Conservation (phyloP, 2,113 vertebrate species). For the Notothenia coriiceps region DNA sequence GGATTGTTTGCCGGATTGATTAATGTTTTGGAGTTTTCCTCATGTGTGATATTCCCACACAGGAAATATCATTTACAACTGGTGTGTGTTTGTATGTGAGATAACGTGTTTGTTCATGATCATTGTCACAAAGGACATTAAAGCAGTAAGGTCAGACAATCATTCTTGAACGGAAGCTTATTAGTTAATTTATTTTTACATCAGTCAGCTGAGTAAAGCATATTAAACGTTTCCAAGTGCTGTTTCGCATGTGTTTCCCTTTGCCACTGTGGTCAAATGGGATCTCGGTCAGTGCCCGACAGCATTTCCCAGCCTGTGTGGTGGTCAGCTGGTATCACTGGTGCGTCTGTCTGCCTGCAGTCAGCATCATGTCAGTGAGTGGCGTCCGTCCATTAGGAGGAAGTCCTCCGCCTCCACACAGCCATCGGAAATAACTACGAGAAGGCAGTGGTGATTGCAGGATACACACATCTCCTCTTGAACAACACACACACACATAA, state of each 20-base stretch:
- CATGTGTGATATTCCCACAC: not conserved
- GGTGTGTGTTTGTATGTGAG: slow-evolving; percentile 1
- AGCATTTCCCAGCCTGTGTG: slow-evolving; percentile 12
- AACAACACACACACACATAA: not conserved
- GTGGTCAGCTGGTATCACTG: slow-evolving; percentile 33
- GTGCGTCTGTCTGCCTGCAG: slow-evolving; percentile 31
- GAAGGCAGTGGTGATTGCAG: slow-evolving; percentile 23
- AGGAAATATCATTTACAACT: not conserved
- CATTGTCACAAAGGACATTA: not conserved
- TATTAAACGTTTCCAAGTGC: not conserved
- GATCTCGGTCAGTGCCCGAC: slow-evolving; percentile 21
- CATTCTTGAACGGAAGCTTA: not conserved
- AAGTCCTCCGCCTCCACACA: slow-evolving; percentile 41
- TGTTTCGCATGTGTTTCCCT: not conserved
- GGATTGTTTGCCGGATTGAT: not conserved
- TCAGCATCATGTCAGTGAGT: slow-evolving; percentile 43
- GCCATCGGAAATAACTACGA: slow-evolving; percentile 30
- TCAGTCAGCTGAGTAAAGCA: not conserved
- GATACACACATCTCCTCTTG: not conserved
- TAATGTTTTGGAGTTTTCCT: slow-evolving; percentile 3
- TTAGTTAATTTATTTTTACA: too few species aligned
- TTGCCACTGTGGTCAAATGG: not conserved
- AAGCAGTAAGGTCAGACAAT: slow-evolving; percentile 1
- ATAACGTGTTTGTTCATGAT: not conserved
- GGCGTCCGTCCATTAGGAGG: slow-evolving; percentile 48